Conservation (phyloP, 2,888 invertebrate genomes). For the Diplazon laetatorius region DNA sequence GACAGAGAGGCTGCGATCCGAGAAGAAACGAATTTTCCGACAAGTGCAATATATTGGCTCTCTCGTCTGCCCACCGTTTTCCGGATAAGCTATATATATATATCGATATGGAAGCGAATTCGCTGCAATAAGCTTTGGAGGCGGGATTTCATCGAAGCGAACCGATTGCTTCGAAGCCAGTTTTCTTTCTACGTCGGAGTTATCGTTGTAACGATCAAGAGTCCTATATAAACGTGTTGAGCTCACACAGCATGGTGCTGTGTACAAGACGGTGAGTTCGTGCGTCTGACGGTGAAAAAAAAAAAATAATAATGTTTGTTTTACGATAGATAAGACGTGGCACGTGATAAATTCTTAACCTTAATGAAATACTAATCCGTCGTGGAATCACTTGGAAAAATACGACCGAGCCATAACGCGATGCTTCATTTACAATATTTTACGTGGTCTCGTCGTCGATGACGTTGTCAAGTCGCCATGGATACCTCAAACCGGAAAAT, state of each 20-base stretch:
- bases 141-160: constrained; percentile 76
- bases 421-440: constrained; percentile 54
- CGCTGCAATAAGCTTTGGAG: constrained; percentile 74
- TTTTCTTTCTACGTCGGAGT: constrained; percentile 58
- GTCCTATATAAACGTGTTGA: constrained; percentile 19
- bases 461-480: constrained; percentile 12
- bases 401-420: constrained; percentile 25
- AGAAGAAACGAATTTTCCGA: constrained; percentile 70
- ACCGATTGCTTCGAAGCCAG: constrained; percentile 69
- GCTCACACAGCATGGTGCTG: background rate
- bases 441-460: constrained; percentile 1
- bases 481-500: background rate
- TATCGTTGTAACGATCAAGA: constrained; percentile 56
- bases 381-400: constrained; percentile 24
- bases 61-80: constrained; percentile 53
- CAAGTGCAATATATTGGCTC: constrained; percentile 69
- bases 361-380: constrained; percentile 66
- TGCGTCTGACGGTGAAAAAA: constrained; percentile 15
- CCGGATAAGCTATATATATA: constrained; percentile 61
- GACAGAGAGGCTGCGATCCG: constrained; percentile 32
- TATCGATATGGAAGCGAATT: constrained; percentile 69
- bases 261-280: background rate
- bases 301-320: constrained; percentile 42
- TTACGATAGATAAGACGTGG: constrained; percentile 46
- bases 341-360: constrained; percentile 18